Evolutionary conservation across 2,888 invertebrate genomes (phyloP).

Genomic region (Phragmatobia fuliginosa): DNA sequence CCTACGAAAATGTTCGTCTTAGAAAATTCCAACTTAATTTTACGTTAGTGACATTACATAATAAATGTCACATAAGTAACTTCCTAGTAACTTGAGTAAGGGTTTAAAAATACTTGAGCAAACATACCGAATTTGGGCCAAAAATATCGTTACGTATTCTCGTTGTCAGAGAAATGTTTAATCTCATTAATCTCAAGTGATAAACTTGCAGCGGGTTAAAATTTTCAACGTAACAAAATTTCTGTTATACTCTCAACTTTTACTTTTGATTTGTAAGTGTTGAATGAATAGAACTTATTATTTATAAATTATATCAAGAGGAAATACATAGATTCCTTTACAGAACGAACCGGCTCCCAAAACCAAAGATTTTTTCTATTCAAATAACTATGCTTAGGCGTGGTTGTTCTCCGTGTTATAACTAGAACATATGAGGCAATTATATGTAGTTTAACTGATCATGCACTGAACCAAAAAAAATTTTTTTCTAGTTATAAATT

Average conservation of each 20-base stretch:
- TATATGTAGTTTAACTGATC: background rate
- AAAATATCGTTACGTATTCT: background rate
- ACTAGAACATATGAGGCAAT: background rate
- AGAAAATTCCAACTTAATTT: too few relatives aligned
- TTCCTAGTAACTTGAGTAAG: background rate
- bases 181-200: background rate
- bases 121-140: background rate
- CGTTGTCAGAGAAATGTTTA: background rate
- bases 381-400: too few relatives aligned
- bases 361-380: too few relatives aligned
- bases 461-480: background rate
- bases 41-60: too few relatives aligned
- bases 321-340: background rate
- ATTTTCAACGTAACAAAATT: background rate
- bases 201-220: background rate
- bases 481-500: background rate
- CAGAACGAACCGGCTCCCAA: background rate
- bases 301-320: background rate
- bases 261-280: too few relatives aligned
- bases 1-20: too few relatives aligned
- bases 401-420: background rate
- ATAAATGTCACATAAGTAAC: background rate
- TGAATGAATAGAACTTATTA: background rate
- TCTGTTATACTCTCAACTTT: background rate
- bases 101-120: background rate